Percentiles rank a stretch among this genome's conserved stretches.
Evolutionary conservation across 2,797 vertebrate genomes (phyloP).

Genomic region (Telmatherina bonti): DNA sequence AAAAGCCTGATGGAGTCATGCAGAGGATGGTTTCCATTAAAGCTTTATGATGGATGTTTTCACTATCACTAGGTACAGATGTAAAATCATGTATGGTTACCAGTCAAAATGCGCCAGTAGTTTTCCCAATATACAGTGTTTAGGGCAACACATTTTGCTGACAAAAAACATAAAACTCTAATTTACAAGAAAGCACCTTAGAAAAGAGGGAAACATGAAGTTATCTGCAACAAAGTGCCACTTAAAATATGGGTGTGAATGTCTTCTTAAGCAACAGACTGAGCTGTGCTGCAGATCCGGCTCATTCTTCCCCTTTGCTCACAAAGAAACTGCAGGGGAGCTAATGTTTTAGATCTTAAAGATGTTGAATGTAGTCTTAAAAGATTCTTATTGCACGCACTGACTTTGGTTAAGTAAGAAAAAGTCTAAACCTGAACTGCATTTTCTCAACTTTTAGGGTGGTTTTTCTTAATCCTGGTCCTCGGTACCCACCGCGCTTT

Average conservation of each 20-base stretch:
- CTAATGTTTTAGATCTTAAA: constrained; percentile 25
- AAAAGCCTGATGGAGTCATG: constrained; percentile 3
- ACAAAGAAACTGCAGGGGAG: constrained; percentile 11
- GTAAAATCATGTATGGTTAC: background rate
- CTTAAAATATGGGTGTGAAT: constrained; percentile 1
- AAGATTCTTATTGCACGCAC: constrained; percentile 7
- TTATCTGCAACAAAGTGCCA: constrained; percentile 17
- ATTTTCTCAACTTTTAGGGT: background rate
- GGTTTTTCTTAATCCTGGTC: no score
- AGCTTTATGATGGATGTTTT: constrained; percentile 27
- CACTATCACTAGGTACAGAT: constrained; percentile 19
- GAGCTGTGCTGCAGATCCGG: background rate
- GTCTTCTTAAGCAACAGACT: background rate
- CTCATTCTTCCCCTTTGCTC: constrained; percentile 13
- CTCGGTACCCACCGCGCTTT: no score
- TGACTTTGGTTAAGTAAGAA: constrained; percentile 1
- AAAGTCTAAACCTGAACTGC: background rate
- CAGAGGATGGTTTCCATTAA: constrained; percentile 1
- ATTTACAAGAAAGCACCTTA: background rate
- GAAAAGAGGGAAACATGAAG: constrained; percentile 12
- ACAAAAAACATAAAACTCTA: constrained; percentile 1
- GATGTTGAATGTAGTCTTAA: constrained; percentile 47
- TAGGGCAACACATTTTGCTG: background rate
- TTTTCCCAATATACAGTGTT: background rate
- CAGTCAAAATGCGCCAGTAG: constrained; percentile 3